Conservation (phyloP, 35 echinoderm and acorn worm genomes). For the Antedon bifida region DNA sequence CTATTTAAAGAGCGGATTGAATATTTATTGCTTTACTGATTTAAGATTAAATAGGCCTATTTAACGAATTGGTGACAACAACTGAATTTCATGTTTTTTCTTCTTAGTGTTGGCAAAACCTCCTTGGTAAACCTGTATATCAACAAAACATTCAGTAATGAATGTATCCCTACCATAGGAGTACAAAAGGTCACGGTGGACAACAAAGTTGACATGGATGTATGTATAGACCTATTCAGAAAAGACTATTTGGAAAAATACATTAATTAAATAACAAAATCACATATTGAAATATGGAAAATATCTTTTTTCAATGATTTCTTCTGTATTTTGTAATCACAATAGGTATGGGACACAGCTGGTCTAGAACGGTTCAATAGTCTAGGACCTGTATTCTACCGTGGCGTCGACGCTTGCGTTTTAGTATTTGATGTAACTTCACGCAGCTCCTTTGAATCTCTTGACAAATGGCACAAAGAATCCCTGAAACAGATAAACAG, state of each 20-base stretch:
- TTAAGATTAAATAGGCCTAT: no score
- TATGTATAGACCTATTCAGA: constrained; percentile 9
- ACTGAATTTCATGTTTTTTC: no score
- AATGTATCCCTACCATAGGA: constrained; percentile 97
- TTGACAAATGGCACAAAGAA: constrained; percentile 95
- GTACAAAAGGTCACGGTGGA: constrained; percentile 98
- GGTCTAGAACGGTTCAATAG: constrained; percentile 97
- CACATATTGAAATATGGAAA: no score
- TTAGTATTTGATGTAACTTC: constrained; percentile 98
- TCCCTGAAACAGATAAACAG: constrained; percentile 91
- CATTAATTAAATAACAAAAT: no score
- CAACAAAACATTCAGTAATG: constrained; percentile 98
- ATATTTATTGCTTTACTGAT: no score
- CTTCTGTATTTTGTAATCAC: background rate
- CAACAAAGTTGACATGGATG: constrained; percentile 98
- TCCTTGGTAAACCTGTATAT: constrained; percentile 99
- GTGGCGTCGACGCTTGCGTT: constrained; percentile 94
- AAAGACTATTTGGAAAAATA: no score
- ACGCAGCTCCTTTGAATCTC: constrained; percentile 90
- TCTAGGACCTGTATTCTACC: constrained; percentile 90
- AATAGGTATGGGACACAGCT: constrained; percentile 97
- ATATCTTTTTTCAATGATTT: no score
- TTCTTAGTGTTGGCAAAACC: constrained; percentile 89
- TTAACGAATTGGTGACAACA: no score
- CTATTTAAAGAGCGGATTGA: no score